Percentiles rank a stretch among this genome's conserved stretches.
These are phyloP conservation scores for Mylabris phalerata DNA, from an alignment of 1,140 invertebrate species.

Conservation along the genomic window DNA sequence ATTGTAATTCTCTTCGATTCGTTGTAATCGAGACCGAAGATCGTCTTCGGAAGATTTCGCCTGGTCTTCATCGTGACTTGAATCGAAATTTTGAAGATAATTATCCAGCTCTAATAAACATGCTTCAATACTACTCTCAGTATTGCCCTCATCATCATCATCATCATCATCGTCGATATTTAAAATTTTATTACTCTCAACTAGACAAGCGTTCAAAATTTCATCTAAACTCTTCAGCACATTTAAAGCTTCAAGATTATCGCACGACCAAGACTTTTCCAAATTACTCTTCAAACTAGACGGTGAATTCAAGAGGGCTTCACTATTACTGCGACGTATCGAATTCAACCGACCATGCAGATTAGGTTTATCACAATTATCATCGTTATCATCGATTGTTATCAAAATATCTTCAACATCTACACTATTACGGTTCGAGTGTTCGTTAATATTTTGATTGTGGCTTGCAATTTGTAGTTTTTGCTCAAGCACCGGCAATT, in stretches of 20 bases:
- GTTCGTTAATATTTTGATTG: not conserved
- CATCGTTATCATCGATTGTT: constrained; percentile 29
- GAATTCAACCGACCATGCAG: constrained; percentile 2
- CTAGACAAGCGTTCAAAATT: constrained; percentile 30
- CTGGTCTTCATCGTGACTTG: constrained; percentile 2
- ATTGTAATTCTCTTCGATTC: constrained; percentile 32
- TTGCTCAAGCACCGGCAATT: constrained; percentile 33
- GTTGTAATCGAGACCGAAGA: constrained; percentile 19
- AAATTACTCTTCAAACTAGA: not conserved
- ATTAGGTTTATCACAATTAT: not conserved
- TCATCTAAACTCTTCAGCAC: constrained; percentile 32
- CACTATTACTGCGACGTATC: constrained; percentile 14
- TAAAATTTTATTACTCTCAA: constrained; percentile 14
- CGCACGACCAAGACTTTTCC: constrained; percentile 14
- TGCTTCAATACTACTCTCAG: constrained; percentile 28
- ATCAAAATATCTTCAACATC: constrained; percentile 38
- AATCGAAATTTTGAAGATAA: constrained; percentile 32
- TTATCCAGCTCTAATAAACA: constrained; percentile 39
- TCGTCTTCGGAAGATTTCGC: constrained; percentile 13
- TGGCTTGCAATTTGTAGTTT: constrained; percentile 25
- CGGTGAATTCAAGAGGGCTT: constrained; percentile 5
- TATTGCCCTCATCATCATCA: constrained; percentile 6
- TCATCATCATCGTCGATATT: not conserved
- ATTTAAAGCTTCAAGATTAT: constrained; percentile 31
- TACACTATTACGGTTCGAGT: constrained; percentile 24